Base-by-base conservation (phyloP, 2,888 invertebrate genomes). In the Heliconius hortense region DNA sequence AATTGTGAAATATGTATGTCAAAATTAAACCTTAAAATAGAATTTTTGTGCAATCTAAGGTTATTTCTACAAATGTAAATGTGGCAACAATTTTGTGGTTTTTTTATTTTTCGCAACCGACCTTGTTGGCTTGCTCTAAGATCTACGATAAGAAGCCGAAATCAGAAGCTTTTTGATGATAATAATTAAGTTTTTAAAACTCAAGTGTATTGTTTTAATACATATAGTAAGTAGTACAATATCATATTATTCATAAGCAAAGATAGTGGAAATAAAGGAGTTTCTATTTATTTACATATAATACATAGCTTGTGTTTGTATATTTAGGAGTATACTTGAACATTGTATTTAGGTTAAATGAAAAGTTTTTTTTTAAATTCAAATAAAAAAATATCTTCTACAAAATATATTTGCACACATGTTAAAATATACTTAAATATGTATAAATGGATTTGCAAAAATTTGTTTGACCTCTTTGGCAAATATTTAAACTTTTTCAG, bases 31-130 rank as follows among this genome's bases (percentile, higher is more conserved):
- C 24, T 24, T 13, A 35, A n/a, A 31, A 64, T 5, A n/a, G 21
- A 63, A 31, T 5, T 26, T 60, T 60, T 35, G 63, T 63, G 64
- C 4, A 39, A 64, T 35, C 5, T 35, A n/a, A 35, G n/a, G n/a
- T 35, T 39, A 39, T n/a, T 66, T 7, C 24, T 66, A 66, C 24
- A 39, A 66, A 66, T 66, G 24, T 11, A 64, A 35, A 66, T 39
- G 66, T 43, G 24, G 39, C 24, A 24, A 39, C 24, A 15, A 64
- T 39, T 64, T 28, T 28, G 62, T 21, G 39, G n/a, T n/a, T 43
- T 48, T 15, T 39, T 39, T 35, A 24, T 39, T 24, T 43, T 66
- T 66, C 66, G 18, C 39, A 66, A 39, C 13, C 24, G 35, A 13
- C 64, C 64, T 66, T 66, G 63, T 28, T 18, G 35, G n/a, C 64